These are phyloP conservation scores for Boulengeromyrus knoepffleri DNA, from an alignment of 2,113 vertebrate genomes.

Conservation along the genomic window DNA sequence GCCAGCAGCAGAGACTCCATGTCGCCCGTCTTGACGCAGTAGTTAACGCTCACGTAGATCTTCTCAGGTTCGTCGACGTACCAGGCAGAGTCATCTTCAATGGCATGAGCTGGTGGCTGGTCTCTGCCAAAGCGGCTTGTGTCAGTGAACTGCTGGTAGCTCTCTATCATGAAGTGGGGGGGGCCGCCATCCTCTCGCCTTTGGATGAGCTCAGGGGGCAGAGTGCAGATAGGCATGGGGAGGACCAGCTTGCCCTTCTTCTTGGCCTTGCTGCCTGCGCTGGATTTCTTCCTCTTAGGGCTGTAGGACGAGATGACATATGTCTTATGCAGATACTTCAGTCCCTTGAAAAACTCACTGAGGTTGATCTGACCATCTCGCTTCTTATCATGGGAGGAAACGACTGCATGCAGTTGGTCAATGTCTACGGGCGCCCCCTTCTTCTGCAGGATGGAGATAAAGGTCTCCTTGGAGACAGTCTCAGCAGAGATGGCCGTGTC, in stretches of 20 bases:
- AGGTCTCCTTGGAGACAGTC: constrained; percentile 51
- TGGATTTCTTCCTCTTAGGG: constrained; percentile 54
- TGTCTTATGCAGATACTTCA: constrained; percentile 69
- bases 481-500: constrained; percentile 50
- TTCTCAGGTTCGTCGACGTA: constrained; percentile 69
- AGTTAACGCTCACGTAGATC: constrained; percentile 66
- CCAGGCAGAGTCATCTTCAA: constrained; percentile 82
- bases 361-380: constrained; percentile 50
- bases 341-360: constrained; percentile 78
- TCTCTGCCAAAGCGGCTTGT: constrained; percentile 50
- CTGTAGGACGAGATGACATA: constrained; percentile 65
- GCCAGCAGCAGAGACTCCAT: constrained; percentile 76
- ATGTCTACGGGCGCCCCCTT: constrained; percentile 45
- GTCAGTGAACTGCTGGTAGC: constrained; percentile 53
- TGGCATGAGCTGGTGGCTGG: constrained; percentile 65
- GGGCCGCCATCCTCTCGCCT: constrained; percentile 66
- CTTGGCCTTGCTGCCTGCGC: constrained; percentile 42
- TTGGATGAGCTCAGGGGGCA: constrained; percentile 43
- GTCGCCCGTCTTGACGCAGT: constrained; percentile 70
- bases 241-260: constrained; percentile 60
- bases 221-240: constrained; percentile 70
- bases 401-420: constrained; percentile 50
- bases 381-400: constrained; percentile 55
- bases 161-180: constrained; percentile 75
- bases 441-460: constrained; percentile 58